These are phyloP conservation scores for Orthosia gothica DNA, from an alignment of 2,888 invertebrate species.

Conservation along the genomic window DNA sequence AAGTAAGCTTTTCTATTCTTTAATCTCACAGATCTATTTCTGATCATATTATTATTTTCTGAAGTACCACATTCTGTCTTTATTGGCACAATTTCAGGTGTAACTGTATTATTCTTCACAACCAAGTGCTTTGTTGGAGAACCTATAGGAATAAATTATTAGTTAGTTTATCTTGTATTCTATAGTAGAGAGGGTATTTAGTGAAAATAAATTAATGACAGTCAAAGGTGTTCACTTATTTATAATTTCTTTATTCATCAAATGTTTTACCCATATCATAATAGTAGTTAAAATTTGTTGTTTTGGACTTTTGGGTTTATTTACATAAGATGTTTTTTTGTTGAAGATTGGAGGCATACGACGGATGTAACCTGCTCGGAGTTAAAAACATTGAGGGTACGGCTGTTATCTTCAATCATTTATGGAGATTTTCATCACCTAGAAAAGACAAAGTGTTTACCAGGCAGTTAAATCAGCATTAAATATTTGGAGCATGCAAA, in stretches of 20 bases:
- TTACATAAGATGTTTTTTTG: slow-evolving; percentile 21
- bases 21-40: slow-evolving; percentile 49
- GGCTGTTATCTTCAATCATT: slow-evolving; percentile 23
- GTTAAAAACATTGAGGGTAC: slow-evolving; percentile 34
- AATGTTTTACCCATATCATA: neutral
- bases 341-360: neutral
- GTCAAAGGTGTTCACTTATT: no score
- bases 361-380: neutral
- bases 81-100: neutral
- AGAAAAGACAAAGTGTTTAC: neutral
- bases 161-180: no score
- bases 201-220: no score
- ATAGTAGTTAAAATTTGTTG: neutral
- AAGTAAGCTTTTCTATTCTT: slow-evolving; percentile 53
- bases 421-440: slow-evolving; percentile 23
- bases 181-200: no score
- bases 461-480: no score
- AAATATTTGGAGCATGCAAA: neutral
- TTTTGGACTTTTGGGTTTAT: neutral
- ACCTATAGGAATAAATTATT: neutral
- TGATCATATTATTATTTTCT: slow-evolving; percentile 19
- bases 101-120: neutral
- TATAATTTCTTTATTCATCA: no score
- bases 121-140: neutral
- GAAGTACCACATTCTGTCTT: slow-evolving; percentile 6